Base-by-base conservation (phyloP, 2,797 vertebrate genomes). In the Tolypeutes matacus region DNA sequence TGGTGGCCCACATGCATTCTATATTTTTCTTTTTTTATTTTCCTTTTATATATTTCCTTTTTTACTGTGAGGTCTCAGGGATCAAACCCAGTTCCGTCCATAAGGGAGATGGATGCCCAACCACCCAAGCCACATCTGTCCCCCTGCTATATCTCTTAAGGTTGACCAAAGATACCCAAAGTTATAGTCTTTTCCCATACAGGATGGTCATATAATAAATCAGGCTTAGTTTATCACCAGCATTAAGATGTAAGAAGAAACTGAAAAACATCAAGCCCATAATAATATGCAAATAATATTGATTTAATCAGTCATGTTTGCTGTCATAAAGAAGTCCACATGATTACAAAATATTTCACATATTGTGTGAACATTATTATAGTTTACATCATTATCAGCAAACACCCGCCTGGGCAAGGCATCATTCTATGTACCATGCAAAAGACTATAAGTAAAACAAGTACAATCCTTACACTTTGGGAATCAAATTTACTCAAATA, bases 271-370 rank as follows among this genome's bases (percentile, higher is more conserved):
- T 73, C 72, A 93, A 93, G 64, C 25, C 72, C 60, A 73, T 91
- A 95, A 91, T 82, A 73, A 96, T 70, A 95, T 95, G 88, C 77
- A 96, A 95, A 89, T 96, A 34, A 94, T 62, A 89, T 84, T 95
- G 83, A 94, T 93, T 81, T 95, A 93, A 96, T 96, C 95, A 97
- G 93, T 96, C 92, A 67, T 88, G 91, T 97, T 96, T 94, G 94
- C 93, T 94, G 53, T 94, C 94, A 96, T 84, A 91, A 95, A 94
- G 69, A 80, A 92, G 25, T 86, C 34, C 92, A 91, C 72, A 93
- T 64, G 93, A 96, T 92, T 97, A 92, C 58, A 91, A 96, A 92
- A 88, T 92, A 96, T 92, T 90, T 93, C 85, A 80, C 65, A 88
- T 88, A 84, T 75, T 96, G 51, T 91, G 75, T 77, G 89, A 91